Evolutionary conservation across 2,113 vertebrate species (phyloP), one percentile per base, ranked within the genome.

Genomic region (Mugil cephalus): DNA sequence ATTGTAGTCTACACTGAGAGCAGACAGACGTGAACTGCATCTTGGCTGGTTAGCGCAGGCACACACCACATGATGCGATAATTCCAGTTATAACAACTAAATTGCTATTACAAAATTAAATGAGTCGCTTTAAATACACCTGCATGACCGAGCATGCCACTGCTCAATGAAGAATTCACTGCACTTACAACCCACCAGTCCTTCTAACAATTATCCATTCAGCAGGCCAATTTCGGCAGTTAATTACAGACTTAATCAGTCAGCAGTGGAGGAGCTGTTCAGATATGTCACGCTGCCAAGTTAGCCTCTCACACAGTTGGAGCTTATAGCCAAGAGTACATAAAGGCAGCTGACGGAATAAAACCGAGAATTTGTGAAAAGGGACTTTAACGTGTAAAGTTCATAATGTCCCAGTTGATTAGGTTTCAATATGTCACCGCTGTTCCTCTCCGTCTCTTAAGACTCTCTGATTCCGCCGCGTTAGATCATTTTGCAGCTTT

Each of bases 401-500:
- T 46, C 6, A 19, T 10, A 55, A 58, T 8, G 38, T 48, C 7
- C 38, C 24, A n/a, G 19, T 24, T 48, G 56, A 43, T 69, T 38
- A 15, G 14, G 10, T 56, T 80, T 70, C 4, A 21, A 7, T 42
- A 36, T 63, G 50, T 15, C 14, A 58, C 55, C 34, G n/a, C 36
- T 21, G 18, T 19, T 83, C 38, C 12, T 47, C 47, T 34, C 59
- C 15, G n/a, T 73, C 56, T 68, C 62, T 36, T 11, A 45, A 51
- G 52, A 58, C 45, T 30, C 35, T 45, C 24, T 18, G 13, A 35
- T 63, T 60, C 40, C n/a, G 12, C 19, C 21, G 19, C n/a, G 58
- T 77, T 62, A 59, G 78, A 89, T 55, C 1, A 59, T 66, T 58
- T 55, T 51, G 52, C 66, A 75, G 46, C 35, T 51, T 59, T 76